A percentile compares a stretch with the other conserved stretches of the same genome.
Evolutionary conservation across 1,140 invertebrate genomes (phyloP).

Genomic region (Thalassaphorura encarpata): DNA sequence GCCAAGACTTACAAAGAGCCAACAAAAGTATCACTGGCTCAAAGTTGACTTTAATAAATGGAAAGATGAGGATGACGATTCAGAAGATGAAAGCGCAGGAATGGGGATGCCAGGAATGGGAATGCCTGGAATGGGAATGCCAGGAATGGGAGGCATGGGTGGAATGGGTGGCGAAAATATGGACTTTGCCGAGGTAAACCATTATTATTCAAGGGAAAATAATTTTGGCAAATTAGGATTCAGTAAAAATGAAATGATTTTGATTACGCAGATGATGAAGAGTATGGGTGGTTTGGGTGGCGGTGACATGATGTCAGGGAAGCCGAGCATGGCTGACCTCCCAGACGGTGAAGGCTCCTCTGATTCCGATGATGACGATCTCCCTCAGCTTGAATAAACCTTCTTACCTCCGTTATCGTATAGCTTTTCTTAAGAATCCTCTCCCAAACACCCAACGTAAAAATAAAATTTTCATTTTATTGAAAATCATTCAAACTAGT

Average conservation of each 20-base stretch:
- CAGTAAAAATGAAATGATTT: conserved; percentile 2
- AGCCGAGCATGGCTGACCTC: conserved; percentile 40
- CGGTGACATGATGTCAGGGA: conserved; percentile 28
- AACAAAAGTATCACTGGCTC: conserved; percentile 86
- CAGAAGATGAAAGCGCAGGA: conserved; percentile 49
- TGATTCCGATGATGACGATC: conserved; percentile 39
- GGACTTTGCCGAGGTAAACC: conserved; percentile 50
- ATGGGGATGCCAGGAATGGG: conserved; percentile 28
- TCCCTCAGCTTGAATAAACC: background rate
- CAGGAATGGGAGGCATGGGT: conserved; percentile 17
- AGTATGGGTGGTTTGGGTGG: conserved; percentile 46
- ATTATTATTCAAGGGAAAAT: conserved; percentile 22
- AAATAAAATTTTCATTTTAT: too few relatives aligned
- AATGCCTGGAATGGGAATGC: too few relatives aligned
- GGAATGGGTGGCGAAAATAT: conserved; percentile 27
- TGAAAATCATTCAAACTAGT: too few relatives aligned
- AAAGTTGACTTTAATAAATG: conserved; percentile 96
- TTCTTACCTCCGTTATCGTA: too few relatives aligned
- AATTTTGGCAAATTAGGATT: conserved; percentile 14
- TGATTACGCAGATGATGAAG: conserved; percentile 44
- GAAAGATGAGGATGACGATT: conserved; percentile 89
- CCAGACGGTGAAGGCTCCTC: conserved; percentile 44
- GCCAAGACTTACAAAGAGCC: conserved; percentile 60
- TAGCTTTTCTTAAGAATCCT: too few relatives aligned
- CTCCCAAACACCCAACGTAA: too few relatives aligned